These are phyloP conservation scores for Dasysyrphus albostriatus DNA, from an alignment of 2,888 invertebrate genomes.

Conservation along the genomic window DNA sequence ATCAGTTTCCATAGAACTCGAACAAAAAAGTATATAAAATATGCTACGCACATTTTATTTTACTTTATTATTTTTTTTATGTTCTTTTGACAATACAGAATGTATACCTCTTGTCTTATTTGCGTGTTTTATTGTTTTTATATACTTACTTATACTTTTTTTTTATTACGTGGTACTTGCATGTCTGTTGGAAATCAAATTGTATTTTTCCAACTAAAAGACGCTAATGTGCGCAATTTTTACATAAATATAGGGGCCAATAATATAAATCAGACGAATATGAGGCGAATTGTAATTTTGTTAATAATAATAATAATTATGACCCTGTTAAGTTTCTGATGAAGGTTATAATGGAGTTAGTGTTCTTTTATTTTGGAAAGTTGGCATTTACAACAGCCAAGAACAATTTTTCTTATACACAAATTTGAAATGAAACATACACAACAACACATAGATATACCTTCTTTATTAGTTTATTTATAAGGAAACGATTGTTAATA, in stretches of 20 bases:
- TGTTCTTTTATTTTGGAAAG: slow-evolving; percentile 6
- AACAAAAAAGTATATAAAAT: not conserved
- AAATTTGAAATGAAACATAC: not conserved
- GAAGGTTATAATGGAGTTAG: slow-evolving; percentile 50
- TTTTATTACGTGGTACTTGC: not conserved
- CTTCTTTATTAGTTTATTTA: no score
- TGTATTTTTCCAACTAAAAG: slow-evolving; percentile 37
- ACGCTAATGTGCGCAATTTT: slow-evolving; percentile 53
- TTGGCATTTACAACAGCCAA: not conserved
- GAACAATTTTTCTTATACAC: not conserved
- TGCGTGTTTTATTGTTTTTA: slow-evolving; percentile 26
- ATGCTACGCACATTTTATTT: slow-evolving; percentile 9
- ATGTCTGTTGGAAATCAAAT: slow-evolving; percentile 27
- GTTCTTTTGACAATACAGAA: slow-evolving; percentile 12
- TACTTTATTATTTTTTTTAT: not conserved
- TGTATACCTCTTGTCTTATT: not conserved
- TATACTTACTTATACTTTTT: no score
- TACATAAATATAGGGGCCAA: slow-evolving; percentile 4
- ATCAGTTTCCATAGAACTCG: not conserved
- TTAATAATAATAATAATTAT: slow-evolving; percentile 24
- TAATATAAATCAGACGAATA: slow-evolving; percentile 50
- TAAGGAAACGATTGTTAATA: no score
- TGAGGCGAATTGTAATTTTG: slow-evolving; percentile 52
- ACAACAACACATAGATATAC: no score
- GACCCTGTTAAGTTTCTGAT: slow-evolving; percentile 47